Base-by-base conservation (phyloP, 2,797 vertebrate species). In the Xenentodon cancila region DNA sequence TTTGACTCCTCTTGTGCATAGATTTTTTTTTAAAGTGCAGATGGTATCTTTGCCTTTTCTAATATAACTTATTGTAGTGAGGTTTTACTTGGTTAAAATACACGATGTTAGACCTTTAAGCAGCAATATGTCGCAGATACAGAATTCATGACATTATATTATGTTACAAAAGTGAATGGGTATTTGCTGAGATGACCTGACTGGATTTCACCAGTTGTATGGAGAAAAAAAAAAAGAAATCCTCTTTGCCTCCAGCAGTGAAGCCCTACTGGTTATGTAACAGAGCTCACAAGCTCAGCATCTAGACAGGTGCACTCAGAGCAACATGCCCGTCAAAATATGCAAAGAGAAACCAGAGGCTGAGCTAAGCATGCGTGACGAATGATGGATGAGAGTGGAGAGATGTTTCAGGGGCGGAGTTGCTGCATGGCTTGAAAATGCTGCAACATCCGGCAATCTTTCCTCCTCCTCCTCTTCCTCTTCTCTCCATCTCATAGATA, bases 391-490 rank as follows among this genome's bases (percentile, higher is more conserved):
- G 74, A 71, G 48, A 63, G 58, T 53, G 62, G 71, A 73, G 72
- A 56, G 60, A 75, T 67, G 84, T 80, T 68, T 64, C 53, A 71
- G 79, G 78, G 80, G 71, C 40, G 72, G 64, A 57, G 60, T 61
- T 86, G 88, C 87, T 84, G 87, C 80, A 81, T 68, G 87, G 85
- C 77, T 90, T 90, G 85, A 91, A 91, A 91, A 89, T 86, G 88
- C 89, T 91, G 92, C 92, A 92, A 91, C 93, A 90, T 92, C 90
- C 83, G 82, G 80, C 81, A 59, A 58, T 86, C 73, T 82, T 74
- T 82, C 78, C 84, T 85, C 85, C 81, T 87, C 80, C 81, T 7
- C 44, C 12, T 19, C 32, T 6, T 55, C 78, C 45, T 73, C 64
- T 15, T 83, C 75, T 77, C 84, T 66, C 53, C 80, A 61, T 86